phyloP scores from a whole-genome alignment of 1,140 invertebrate genomes.

The Helicorthomorpha holstii region DNA sequence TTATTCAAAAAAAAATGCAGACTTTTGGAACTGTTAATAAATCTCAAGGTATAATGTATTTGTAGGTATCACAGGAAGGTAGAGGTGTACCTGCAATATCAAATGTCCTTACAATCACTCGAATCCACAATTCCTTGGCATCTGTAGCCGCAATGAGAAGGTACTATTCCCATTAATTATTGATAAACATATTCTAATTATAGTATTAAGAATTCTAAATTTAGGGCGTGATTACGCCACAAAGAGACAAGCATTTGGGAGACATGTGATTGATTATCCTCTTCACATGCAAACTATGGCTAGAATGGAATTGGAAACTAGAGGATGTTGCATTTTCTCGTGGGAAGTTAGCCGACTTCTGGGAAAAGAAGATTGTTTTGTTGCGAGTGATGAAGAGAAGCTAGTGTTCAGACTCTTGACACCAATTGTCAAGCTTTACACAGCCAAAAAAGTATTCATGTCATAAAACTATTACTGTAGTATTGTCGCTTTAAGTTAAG shows the following conservation, averaged over 20 bases:
- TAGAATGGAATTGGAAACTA: conserved; percentile 33
- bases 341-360: conserved; percentile 24
- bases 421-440: conserved; percentile 38
- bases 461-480: too few relatives aligned
- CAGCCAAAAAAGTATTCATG: conserved; percentile 30
- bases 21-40: background rate
- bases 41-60: background rate
- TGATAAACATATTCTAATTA: background rate
- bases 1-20: background rate
- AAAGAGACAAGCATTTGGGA: conserved; percentile 33
- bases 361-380: conserved; percentile 28
- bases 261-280: conserved; percentile 28
- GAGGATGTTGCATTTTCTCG: conserved; percentile 23
- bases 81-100: conserved; percentile 35
- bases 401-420: conserved; percentile 32
- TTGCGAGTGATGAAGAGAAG: conserved; percentile 24
- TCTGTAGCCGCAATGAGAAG: conserved; percentile 32
- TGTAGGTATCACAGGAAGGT: conserved; percentile 32
- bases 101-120: conserved; percentile 40
- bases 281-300: conserved; percentile 36
- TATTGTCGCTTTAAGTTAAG: background rate
- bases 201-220: conserved; percentile 26
- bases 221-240: conserved; percentile 36
- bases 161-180: conserved; percentile 16
- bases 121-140: conserved; percentile 36